phyloP scores from a whole-genome alignment of 2,888 invertebrate genomes.

The Oligia strigilis region DNA sequence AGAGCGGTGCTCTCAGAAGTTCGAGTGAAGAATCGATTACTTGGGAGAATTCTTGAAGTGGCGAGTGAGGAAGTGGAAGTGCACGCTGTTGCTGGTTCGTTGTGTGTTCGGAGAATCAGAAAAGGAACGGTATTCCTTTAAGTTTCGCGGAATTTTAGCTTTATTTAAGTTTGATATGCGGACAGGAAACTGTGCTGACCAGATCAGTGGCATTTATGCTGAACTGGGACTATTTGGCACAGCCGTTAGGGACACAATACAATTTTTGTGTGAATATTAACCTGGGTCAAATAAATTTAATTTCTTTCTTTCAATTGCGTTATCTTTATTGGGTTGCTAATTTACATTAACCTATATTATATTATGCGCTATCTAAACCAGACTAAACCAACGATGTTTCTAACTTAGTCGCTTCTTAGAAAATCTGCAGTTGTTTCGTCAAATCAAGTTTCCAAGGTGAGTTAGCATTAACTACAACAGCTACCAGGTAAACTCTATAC shows the following conservation, averaged over 20 bases:
- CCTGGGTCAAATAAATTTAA: background rate
- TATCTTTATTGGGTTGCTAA: background rate
- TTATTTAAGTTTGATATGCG: background rate
- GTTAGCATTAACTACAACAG: background rate
- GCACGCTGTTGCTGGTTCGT: constrained; percentile 30
- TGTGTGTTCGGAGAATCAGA: constrained; percentile 15
- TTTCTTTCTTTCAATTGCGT: background rate
- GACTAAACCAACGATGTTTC: background rate
- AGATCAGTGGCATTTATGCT: background rate
- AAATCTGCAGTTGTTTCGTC: background rate
- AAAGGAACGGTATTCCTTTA: constrained; percentile 29
- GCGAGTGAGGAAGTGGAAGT: constrained; percentile 26
- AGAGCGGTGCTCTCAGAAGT: constrained; percentile 39
- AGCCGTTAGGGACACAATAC: background rate
- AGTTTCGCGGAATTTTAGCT: background rate
- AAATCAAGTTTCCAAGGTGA: background rate
- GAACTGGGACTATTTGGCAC: background rate
- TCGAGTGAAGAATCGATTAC: constrained; percentile 61
- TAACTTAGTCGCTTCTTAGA: background rate
- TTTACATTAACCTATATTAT: constrained; percentile 1
- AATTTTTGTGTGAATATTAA: too few relatives aligned
- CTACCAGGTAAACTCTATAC: background rate
- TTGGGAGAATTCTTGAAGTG: constrained; percentile 36
- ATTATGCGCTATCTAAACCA: background rate
- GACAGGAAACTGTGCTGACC: background rate